Conservation (phyloP, 2,113 vertebrate species). For the Miniopterus natalensis region DNA sequence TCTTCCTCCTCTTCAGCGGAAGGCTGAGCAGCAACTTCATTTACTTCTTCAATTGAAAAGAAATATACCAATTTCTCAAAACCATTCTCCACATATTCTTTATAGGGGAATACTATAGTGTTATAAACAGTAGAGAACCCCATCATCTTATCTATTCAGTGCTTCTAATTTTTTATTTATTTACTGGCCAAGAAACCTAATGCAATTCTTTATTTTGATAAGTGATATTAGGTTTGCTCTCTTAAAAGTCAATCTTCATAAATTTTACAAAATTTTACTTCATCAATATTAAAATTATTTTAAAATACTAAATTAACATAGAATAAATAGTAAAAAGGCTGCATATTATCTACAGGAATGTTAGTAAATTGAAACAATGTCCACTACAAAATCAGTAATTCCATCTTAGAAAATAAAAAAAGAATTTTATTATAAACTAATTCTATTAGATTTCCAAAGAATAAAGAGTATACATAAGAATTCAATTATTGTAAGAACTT, state of each 20-base stretch:
- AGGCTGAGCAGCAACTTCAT: conserved; percentile 84
- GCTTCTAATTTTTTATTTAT: conserved; percentile 25
- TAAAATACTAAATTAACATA: conserved; percentile 53
- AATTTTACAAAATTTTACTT: conserved; percentile 60
- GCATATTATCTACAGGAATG: conserved; percentile 6
- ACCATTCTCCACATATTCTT: conserved; percentile 34
- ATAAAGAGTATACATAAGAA: not conserved
- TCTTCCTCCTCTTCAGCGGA: conserved; percentile 91
- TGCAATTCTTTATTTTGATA: conserved; percentile 28
- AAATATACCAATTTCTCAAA: conserved; percentile 64
- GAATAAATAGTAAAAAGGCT: not conserved
- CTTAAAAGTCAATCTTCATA: conserved; percentile 41
- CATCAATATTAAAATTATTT: conserved; percentile 39
- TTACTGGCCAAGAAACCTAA: conserved; percentile 32
- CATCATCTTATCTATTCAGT: conserved; percentile 29
- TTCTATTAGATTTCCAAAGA: conserved; percentile 50
- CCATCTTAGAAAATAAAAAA: conserved; percentile 28
- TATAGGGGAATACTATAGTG: not conserved
- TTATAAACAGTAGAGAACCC: not conserved
- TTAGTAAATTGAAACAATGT: conserved; percentile 16
- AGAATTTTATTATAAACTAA: conserved; percentile 38
- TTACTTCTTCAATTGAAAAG: conserved; percentile 86
- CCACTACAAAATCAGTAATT: not conserved
- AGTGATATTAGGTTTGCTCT: not conserved
- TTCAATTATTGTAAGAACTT: not conserved